Percentiles rank a stretch among this genome's conserved stretches.
These are phyloP conservation scores for Gymnobelideus leadbeateri DNA, from an alignment of 2,113 vertebrate species.

Conservation along the genomic window DNA sequence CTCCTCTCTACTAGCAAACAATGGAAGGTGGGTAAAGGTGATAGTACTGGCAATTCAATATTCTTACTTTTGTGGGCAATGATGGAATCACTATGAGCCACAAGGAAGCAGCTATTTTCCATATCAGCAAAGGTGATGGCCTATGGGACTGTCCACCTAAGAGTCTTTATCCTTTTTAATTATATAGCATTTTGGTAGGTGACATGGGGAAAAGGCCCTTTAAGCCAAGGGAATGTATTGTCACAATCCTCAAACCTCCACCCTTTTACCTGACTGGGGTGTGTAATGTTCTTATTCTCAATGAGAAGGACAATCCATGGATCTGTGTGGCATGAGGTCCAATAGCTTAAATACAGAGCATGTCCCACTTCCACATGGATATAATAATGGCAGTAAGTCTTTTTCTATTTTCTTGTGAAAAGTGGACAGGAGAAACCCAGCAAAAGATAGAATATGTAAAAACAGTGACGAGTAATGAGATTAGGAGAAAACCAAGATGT, in stretches of 20 bases:
- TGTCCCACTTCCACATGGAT: no score
- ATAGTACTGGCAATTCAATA: not conserved
- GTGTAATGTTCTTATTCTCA: not conserved
- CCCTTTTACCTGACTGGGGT: not conserved
- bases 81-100: not conserved
- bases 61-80: not conserved
- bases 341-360: no score
- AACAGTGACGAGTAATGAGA: no score
- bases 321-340: no score
- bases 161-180: not conserved
- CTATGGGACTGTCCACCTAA: no score
- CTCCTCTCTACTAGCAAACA: not conserved
- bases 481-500: no score
- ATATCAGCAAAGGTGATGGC: not conserved
- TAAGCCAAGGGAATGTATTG: not conserved
- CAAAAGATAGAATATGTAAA: no score
- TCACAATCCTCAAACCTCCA: not conserved
- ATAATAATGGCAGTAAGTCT: no score
- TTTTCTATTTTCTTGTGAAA: no score
- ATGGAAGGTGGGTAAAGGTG: not conserved
- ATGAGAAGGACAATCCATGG: no score
- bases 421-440: no score
- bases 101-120: no score
- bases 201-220: not conserved
- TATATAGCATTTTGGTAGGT: not conserved